These are phyloP conservation scores for Diprion similis DNA, from an alignment of 1,140 invertebrate genomes.

Conservation along the genomic window DNA sequence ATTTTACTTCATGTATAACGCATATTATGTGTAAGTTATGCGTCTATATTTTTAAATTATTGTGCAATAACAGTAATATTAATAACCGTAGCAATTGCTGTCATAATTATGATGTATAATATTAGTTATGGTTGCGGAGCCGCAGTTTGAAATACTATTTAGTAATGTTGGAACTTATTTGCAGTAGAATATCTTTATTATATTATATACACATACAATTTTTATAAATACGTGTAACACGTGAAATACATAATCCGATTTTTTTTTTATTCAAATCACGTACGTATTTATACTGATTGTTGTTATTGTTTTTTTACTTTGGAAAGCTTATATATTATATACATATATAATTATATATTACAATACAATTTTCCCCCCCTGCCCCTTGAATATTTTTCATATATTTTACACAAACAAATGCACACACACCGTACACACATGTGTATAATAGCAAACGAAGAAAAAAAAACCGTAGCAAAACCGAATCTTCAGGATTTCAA, in stretches of 20 bases:
- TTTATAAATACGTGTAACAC: no score
- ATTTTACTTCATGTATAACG: constrained; percentile 3
- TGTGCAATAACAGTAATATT: no score
- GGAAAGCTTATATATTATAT: constrained; percentile 24
- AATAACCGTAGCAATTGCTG: no score
- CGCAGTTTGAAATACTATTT: constrained; percentile 49
- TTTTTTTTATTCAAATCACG: no score
- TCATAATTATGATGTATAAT: not conserved
- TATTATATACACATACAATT: not conserved
- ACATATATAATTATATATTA: constrained; percentile 35
- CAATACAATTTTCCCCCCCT: constrained; percentile 37
- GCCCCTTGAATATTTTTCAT: constrained; percentile 33
- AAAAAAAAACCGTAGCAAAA: constrained; percentile 14
- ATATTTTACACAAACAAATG: no score
- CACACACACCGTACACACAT: no score
- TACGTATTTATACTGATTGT: no score
- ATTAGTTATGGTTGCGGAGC: constrained; percentile 63
- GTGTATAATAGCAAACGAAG: not conserved
- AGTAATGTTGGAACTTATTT: constrained; percentile 62
- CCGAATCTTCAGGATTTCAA: no score
- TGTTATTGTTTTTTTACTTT: no score
- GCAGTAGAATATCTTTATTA: constrained; percentile 64
- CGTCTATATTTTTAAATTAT: no score
- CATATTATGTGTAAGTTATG: no score
- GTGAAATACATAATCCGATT: no score